A percentile compares a stretch with the other conserved stretches of the same genome.
Evolutionary conservation across 2,888 invertebrate species (phyloP).

Genomic region (Megaustenia siamemsis): DNA sequence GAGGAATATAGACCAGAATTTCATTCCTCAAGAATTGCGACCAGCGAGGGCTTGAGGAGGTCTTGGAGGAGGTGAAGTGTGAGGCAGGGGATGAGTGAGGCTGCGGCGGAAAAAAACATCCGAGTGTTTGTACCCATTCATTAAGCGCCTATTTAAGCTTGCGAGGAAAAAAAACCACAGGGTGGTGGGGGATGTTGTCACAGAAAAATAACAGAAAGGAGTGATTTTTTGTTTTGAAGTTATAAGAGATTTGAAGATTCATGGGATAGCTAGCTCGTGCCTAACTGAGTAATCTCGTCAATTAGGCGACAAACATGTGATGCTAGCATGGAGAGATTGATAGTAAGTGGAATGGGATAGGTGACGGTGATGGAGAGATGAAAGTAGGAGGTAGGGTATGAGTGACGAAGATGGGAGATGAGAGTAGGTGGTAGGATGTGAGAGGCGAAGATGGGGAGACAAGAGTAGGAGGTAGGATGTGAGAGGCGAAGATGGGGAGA

Average conservation of each 20-base stretch:
- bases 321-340: not conserved
- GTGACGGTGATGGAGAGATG: not conserved
- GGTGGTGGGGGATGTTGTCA: not conserved
- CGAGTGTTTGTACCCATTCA: slow-evolving; percentile 12
- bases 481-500: no score
- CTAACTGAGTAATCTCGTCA: slow-evolving; percentile 16
- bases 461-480: no score
- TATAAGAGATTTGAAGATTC: not conserved
- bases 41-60: not conserved
- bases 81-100: not conserved
- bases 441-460: no score
- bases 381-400: not conserved
- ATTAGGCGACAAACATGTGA: slow-evolving; percentile 26
- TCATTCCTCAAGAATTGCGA: not conserved
- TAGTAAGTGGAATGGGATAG: not conserved
- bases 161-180: not conserved
- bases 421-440: no score
- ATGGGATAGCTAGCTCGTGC: not conserved
- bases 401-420: no score
- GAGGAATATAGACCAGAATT: not conserved
- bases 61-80: not conserved
- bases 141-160: slow-evolving; percentile 21
- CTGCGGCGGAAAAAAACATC: not conserved
- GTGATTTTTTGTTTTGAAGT: not conserved
- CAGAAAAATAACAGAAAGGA: not conserved